A percentile compares a stretch with the other conserved stretches of the same genome.
phyloP scores from a whole-genome alignment of 2,888 invertebrate species.

The Drosophila niveifrons region DNA sequence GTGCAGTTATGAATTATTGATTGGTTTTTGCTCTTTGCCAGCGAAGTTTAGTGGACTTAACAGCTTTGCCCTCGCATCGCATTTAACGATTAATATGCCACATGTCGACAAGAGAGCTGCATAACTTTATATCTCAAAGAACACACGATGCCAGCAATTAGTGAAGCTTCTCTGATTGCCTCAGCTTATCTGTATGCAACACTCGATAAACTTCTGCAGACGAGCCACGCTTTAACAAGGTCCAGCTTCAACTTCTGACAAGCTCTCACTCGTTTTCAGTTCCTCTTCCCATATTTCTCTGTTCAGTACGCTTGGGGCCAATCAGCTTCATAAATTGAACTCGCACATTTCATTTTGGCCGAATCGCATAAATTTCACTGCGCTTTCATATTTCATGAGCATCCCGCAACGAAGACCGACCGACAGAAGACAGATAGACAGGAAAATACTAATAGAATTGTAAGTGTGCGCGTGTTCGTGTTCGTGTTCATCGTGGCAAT shows the following conservation, averaged over 20 bases:
- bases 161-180: conserved; percentile 17
- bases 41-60: conserved; percentile 52
- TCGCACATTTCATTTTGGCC: conserved; percentile 63
- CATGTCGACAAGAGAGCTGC: conserved; percentile 4
- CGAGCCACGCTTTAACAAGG: conserved; percentile 44
- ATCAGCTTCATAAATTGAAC: conserved; percentile 68
- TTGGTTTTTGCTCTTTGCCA: conserved; percentile 57
- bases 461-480: conserved; percentile 3
- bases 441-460: conserved; percentile 25
- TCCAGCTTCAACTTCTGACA: not conserved
- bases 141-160: conserved; percentile 22
- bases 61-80: conserved; percentile 26
- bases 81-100: conserved; percentile 22
- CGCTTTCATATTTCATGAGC: conserved; percentile 69
- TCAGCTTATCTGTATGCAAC: conserved; percentile 34
- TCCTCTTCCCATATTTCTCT: not conserved
- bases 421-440: conserved; percentile 7
- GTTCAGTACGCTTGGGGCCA: conserved; percentile 54
- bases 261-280: not conserved
- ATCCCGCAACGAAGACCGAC: conserved; percentile 6
- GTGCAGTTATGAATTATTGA: conserved; percentile 80
- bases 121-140: not conserved
- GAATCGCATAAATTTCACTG: conserved; percentile 52
- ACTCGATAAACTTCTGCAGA: conserved; percentile 16
- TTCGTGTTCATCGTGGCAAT: conserved; percentile 17